Base-by-base conservation (phyloP, 1,140 invertebrate genomes). In the Chironomus tepperi region DNA sequence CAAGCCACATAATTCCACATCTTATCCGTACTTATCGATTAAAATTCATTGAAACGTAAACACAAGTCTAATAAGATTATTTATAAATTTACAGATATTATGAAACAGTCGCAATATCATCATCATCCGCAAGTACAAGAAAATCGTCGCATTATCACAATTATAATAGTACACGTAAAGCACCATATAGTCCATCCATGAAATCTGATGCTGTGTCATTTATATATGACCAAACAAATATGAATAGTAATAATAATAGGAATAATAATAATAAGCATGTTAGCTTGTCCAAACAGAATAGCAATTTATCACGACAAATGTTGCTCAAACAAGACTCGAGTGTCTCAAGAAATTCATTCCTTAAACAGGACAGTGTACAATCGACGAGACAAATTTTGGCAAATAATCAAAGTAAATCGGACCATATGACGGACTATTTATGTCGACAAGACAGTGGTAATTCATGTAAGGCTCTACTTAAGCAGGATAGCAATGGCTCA, bases 81-180 rank as follows among this genome's bases (percentile, higher is more conserved):
- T 73, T 75, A 75, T 64, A 12, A n/a, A 42, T 75, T n/a, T 74
- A 7, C 73, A 82, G 81, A 75, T 82, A 82, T 76, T 93, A 94
- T 80, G 91, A 93, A 80, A 92, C 92, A 0, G 91, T 93, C 1
- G 90, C 91, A 7, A 86, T 93, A 79, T 91, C 91, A 84, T 93
- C 91, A 1, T 93, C 91, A 1, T 92, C 91, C 24, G 91, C 91
- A 0, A 92, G 89, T 76, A 91, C 91, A 79, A 85, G 91, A 75
- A 91, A 92, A 78, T 92, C 90, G n/a, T 93, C 91, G 43, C 91
- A 92, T 77, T 93, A 93, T 81, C 88, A 90, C 74, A 70, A 70
- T 21, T 89, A 89, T 76, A 89, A 88, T 76, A 87, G 87, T 76
- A 87, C 88, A 75, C 87, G 88, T 74, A 88, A 88, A 77, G 84